Evolutionary conservation across 2,888 invertebrate species (phyloP).

Genomic region (Keiferia lycopersicella): DNA sequence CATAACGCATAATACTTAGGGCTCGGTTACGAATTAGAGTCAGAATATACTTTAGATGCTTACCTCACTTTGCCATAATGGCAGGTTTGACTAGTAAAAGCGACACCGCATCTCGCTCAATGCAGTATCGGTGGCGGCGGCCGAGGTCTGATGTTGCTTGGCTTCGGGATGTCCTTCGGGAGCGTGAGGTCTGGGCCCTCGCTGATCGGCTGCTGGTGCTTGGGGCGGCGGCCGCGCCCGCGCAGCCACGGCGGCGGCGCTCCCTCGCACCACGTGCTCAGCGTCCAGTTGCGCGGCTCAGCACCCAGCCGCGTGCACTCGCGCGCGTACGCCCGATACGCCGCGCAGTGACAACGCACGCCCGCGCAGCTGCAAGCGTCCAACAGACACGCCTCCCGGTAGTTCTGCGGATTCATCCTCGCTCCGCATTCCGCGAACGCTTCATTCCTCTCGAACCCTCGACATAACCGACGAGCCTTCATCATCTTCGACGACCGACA

Average conservation of each 20-base stretch:
- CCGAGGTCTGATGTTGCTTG: slow-evolving; percentile 59
- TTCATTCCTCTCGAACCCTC: slow-evolving; percentile 72
- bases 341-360: slow-evolving; percentile 92
- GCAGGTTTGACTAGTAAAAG: slow-evolving; percentile 77
- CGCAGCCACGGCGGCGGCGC: slow-evolving; percentile 63
- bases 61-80: slow-evolving; percentile 69
- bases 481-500: slow-evolving; percentile 74
- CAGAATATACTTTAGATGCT: too few species aligned
- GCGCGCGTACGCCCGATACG: slow-evolving; percentile 93
- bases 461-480: slow-evolving; percentile 75
- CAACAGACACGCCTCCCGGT: slow-evolving; percentile 91
- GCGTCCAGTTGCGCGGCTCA: slow-evolving; percentile 86
- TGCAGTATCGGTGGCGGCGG: slow-evolving; percentile 74
- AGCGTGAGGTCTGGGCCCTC: slow-evolving; percentile 52
- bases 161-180: slow-evolving; percentile 56
- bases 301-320: slow-evolving; percentile 92
- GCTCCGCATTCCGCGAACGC: slow-evolving; percentile 89
- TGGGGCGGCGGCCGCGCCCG: slow-evolving; percentile 51
- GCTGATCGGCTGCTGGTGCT: slow-evolving; percentile 37
- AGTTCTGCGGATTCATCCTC: slow-evolving; percentile 90
- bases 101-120: slow-evolving; percentile 50
- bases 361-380: slow-evolving; percentile 94
- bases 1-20: too few species aligned
- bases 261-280: slow-evolving; percentile 84
- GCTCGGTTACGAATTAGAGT: too few species aligned